A percentile compares a stretch with the other conserved stretches of the same genome.
These are phyloP conservation scores for Platysternon megacephalum DNA, from an alignment of 2,113 vertebrate species.

Conservation along the genomic window DNA sequence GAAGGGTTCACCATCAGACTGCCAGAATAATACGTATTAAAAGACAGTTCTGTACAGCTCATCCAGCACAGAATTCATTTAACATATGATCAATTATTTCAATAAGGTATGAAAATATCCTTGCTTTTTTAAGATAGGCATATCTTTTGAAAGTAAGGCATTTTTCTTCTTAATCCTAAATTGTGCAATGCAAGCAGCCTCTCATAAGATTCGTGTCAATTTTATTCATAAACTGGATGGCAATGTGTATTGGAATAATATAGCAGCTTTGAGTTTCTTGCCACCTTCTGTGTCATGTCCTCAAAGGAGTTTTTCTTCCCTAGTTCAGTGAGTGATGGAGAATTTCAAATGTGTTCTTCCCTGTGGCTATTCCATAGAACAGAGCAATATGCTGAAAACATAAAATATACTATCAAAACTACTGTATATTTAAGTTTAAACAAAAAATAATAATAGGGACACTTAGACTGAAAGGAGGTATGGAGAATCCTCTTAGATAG, in stretches of 20 bases:
- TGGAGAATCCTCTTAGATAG: background rate
- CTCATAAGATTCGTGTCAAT: background rate
- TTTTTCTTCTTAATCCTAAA: background rate
- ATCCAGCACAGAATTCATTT: background rate
- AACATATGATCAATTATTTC: background rate
- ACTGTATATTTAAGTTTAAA: background rate
- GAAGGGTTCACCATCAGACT: background rate
- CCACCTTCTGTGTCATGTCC: background rate
- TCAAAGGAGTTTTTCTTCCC: background rate
- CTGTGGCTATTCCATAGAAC: too few relatives aligned
- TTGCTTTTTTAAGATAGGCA: background rate
- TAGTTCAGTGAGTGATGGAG: background rate
- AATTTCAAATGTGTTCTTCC: background rate
- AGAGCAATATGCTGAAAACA: background rate
- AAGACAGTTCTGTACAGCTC: background rate
- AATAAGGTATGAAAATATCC: background rate
- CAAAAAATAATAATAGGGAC: background rate
- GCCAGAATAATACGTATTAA: background rate
- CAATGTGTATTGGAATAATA: background rate
- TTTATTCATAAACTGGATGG: background rate
- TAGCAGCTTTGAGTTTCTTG: background rate
- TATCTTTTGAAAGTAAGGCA: background rate
- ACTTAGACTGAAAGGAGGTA: background rate
- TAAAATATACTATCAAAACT: background rate
- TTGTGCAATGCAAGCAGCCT: background rate